Base-by-base conservation (phyloP, 1,140 invertebrate genomes). In the Diabrotica undecimpunctata region DNA sequence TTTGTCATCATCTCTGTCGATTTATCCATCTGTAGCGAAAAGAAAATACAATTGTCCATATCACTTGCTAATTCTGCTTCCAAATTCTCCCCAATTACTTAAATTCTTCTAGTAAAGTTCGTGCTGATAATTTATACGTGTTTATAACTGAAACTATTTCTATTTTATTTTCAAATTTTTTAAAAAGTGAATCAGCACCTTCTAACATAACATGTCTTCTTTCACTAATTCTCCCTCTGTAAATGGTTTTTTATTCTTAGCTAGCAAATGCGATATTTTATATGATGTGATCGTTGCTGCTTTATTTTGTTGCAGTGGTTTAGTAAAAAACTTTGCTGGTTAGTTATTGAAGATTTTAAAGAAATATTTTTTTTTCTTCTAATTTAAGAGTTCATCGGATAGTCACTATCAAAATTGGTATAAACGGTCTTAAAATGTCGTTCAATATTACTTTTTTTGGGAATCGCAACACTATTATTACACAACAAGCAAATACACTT, bases 301-400 rank as follows among this genome's bases (percentile, higher is more conserved):
- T n/a, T n/a, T n/a, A n/a, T n/a, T n/a, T n/a, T n/a, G n/a, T n/a
- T n/a, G n/a, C n/a, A n/a, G n/a, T n/a, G n/a, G n/a, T n/a, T n/a
- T n/a, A n/a, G n/a, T n/a, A n/a, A n/a, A n/a, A n/a, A n/a, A n/a
- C n/a, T n/a, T n/a, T n/a, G n/a, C n/a, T n/a, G n/a, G n/a, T n/a
- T n/a, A n/a, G n/a, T n/a, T n/a, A n/a, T n/a, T n/a, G n/a, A n/a
- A n/a, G n/a, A 2, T 54, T 54, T 2, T 54, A 2, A 54, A 54
- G 53, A 54, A 54, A 54, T 54, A 14, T 54, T 8, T 54, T 54
- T 54, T 54, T 54, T 54, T 54, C 53, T 54, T 54, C 53, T 54
- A 54, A 54, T 54, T 54, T 54, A 7, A 54, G 53, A 54, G 53
- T 54, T 54, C 53, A 54, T 54, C n/a, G 53, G 53, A 54, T 54